Conservation (phyloP, 1,140 invertebrate genomes). For the Drosophila insularis region DNA sequence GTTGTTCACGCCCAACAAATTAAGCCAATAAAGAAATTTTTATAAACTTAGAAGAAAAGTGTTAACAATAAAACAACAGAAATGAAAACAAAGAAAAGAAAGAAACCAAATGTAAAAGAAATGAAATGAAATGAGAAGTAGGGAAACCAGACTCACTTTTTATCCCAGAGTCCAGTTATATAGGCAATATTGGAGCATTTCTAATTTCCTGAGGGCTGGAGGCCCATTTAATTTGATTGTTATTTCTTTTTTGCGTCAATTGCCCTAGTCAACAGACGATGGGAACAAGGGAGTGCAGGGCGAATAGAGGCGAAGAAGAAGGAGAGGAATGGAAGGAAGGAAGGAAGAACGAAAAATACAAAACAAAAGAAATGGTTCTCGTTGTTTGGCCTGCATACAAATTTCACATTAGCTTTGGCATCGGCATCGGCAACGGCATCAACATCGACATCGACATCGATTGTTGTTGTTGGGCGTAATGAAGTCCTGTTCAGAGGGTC, state of each 20-base stretch:
- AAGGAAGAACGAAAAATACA: constrained; percentile 22
- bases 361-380: constrained; percentile 73
- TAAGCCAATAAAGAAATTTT: constrained; percentile 59
- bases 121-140: constrained; percentile 14
- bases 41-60: constrained; percentile 8
- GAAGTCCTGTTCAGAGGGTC: constrained; percentile 38
- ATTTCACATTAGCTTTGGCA: constrained; percentile 66
- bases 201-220: constrained; percentile 61
- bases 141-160: neutral
- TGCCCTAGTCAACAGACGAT: constrained; percentile 35
- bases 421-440: constrained; percentile 35
- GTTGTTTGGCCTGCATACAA: constrained; percentile 71
- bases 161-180: neutral
- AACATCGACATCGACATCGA: constrained; percentile 41
- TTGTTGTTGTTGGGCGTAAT: constrained; percentile 38
- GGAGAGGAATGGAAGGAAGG: neutral
- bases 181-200: constrained; percentile 48
- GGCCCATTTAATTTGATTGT: constrained; percentile 75
- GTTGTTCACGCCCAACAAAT: constrained; percentile 67
- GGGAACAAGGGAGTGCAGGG: neutral
- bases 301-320: too few relatives aligned
- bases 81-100: constrained; percentile 39
- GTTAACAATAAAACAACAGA: constrained; percentile 45
- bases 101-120: constrained; percentile 51
- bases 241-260: constrained; percentile 59